Evolutionary conservation across 92 coral and sea anemone genomes (phyloP), one percentile per base, ranked within the genome.

Genomic region (Epizoanthus stellaris): DNA sequence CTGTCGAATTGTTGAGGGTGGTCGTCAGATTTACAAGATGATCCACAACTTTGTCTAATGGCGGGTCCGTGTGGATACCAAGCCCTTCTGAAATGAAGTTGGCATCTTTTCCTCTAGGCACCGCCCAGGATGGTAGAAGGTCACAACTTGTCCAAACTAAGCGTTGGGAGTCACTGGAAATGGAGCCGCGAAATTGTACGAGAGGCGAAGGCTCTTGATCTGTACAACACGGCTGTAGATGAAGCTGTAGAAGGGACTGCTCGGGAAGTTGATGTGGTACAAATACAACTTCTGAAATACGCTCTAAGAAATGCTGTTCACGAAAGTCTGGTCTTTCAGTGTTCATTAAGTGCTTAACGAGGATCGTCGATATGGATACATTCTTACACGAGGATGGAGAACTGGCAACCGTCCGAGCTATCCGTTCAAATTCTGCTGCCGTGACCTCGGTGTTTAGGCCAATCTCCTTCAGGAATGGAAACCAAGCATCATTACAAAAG

Each of bases 21-120:
- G 42, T 80, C 8, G 93, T 75, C 10, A 95, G 76, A 19, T 68
- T 93, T 57, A 42, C 68, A 6, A 89, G 88, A 68, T 95, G 89
- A 17, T 56, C 70, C 4, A 84, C 38, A 53, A 95, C 96, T 54
- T 85, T 89, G 16, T 89, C 88, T 34, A 82, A 49, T 36, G 93
- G 80, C 5, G 94, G 94, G 11, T 84, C 19, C 42, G 76, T 63
- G 17, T 82, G 82, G 67, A 94, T 83, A 2, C 84, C 75, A 2
- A 94, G 87, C 47, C 16, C 69, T 53, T 13, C 8, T 42, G 45
- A 42, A 42, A 42, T 42, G 45, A n/a, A 67, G 52, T 45, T 8
- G 5, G 16, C 3, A 30, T 8, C 16, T 30, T 30, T 13, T 23
- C 40, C 73, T 40, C 40, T 67, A 67, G 73, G 45, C 21, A 45